Base-by-base conservation (phyloP, 2,888 invertebrate genomes). In the Nephrotoma guestfalica region DNA sequence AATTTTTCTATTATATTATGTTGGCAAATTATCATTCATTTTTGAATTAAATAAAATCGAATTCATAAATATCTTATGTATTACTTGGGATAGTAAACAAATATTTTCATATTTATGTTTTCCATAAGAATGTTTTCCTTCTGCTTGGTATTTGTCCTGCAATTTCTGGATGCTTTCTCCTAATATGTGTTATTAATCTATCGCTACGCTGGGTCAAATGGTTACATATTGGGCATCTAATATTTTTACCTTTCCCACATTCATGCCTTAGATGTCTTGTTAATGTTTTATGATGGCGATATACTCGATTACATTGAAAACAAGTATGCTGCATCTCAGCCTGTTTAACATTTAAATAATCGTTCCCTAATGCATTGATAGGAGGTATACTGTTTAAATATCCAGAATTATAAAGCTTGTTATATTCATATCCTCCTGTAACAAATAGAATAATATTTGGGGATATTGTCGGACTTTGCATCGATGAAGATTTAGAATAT, bases 261-360 rank as follows among this genome's bases (percentile, higher is more conserved):
- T 93, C 93, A 88, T 93, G 92, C 6, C 92, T 91, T 88, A 92
- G 89, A 88, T 94, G 94, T 84, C 92, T 91, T 83, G 92, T 91
- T 87, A 94, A 90, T n/a, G 93, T 93, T 88, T 93, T 93, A 88
- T 92, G 91, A 57, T 93, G 92, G 86, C 93, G 92, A 89, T 94
- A 94, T 43, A 92, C 92, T 86, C 93, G 92, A 88, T 91, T 92
- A 88, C 94, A 94, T 88, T 91, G 91, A 84, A 90, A 91, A 87
- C 91, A 91, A 6, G 91, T 90, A 87, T 90, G 30, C 3, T 30
- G 9, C 30, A 30, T 71, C 30, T 71, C 71, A 71, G 18, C 9
- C 30, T 18, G 71, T 30, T 71, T 71, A 9, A 9, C 71, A 9
- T 71, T 71, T 71, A 71, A 30, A 71, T 30, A 71, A 71, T 30